Evolutionary conservation across 2,888 invertebrate genomes (phyloP).

Genomic region (Malachius bipustulatus): DNA sequence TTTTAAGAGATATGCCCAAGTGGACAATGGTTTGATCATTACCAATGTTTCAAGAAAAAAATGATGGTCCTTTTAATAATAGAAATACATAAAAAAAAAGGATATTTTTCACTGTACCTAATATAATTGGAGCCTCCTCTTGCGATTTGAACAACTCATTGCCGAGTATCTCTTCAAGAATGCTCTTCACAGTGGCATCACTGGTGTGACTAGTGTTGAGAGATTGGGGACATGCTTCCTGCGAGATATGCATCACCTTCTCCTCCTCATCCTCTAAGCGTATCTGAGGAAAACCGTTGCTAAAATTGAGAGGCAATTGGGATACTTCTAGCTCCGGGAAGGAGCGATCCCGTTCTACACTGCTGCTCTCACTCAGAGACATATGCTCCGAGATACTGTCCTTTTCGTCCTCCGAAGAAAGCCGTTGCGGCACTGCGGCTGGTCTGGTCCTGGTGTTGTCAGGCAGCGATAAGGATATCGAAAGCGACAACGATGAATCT

Average conservation of each 20-base stretch:
- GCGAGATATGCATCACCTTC: no score
- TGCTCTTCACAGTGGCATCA: slow-evolving; percentile 26
- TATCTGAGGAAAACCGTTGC: not conserved
- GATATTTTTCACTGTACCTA: no score
- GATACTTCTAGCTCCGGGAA: slow-evolving; percentile 34
- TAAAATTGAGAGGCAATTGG: slow-evolving; percentile 23
- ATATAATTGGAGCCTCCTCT: slow-evolving; percentile 15
- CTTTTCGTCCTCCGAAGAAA: slow-evolving; percentile 9
- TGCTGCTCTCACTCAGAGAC: slow-evolving; percentile 17
- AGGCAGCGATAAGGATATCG: slow-evolving; percentile 20
- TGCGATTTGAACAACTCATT: slow-evolving; percentile 28
- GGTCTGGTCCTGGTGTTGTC: slow-evolving; percentile 14
- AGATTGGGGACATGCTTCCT: slow-evolving; percentile 24
- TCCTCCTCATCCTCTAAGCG: not conserved
- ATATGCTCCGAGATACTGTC: slow-evolving; percentile 25
- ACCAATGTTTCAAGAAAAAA: no score
- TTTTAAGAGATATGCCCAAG: no score
- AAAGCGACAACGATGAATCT: slow-evolving; percentile 18
- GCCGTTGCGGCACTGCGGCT: slow-evolving; percentile 13
- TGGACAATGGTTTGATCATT: slow-evolving; percentile 1
- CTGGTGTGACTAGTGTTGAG: slow-evolving; percentile 23
- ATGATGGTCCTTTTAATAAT: no score
- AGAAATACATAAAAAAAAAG: no score
- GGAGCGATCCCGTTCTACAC: slow-evolving; percentile 35
- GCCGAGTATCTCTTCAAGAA: slow-evolving; percentile 32